phyloP scores from a whole-genome alignment of 2,113 vertebrate species.

The Prietella phreatophila region DNA sequence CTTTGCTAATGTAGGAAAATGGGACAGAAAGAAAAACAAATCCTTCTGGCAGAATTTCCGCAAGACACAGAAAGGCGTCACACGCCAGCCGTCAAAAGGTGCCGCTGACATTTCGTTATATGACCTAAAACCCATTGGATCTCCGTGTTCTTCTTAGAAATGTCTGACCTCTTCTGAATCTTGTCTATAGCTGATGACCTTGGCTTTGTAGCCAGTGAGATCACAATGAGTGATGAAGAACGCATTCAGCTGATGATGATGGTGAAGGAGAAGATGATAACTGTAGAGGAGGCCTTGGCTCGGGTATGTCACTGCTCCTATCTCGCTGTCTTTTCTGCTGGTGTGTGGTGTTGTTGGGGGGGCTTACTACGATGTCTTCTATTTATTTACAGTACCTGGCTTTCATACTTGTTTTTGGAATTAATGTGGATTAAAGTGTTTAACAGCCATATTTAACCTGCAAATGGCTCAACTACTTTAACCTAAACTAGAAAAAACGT shows the following conservation, averaged over 20 bases:
- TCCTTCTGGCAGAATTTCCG: constrained; percentile 95
- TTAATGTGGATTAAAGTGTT: neutral
- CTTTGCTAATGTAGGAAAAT: constrained; percentile 74
- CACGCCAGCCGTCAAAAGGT: constrained; percentile 89
- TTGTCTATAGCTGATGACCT: constrained; percentile 83
- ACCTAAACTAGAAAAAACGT: neutral
- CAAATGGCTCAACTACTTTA: neutral
- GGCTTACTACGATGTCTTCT: neutral
- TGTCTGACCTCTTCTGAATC: constrained; percentile 18
- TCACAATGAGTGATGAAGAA: constrained; percentile 97
- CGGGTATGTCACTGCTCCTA: constrained; percentile 74
- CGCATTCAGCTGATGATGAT: constrained; percentile 99
- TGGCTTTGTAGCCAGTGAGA: constrained; percentile 93
- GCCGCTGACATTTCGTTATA: constrained; percentile 14
- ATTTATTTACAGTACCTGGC: neutral
- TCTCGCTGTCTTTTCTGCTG: neutral
- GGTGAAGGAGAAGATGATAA: constrained; percentile 99
- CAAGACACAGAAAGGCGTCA: constrained; percentile 85
- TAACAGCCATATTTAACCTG: neutral
- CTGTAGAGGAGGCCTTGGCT: constrained; percentile 93
- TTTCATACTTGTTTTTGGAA: neutral
- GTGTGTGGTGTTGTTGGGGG: neutral
- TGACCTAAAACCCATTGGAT: neutral
- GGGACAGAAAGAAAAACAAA: constrained; percentile 93
- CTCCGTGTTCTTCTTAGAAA: neutral